These are phyloP conservation scores for Opisthograptis luteolata DNA, from an alignment of 2,888 invertebrate genomes.

Conservation along the genomic window DNA sequence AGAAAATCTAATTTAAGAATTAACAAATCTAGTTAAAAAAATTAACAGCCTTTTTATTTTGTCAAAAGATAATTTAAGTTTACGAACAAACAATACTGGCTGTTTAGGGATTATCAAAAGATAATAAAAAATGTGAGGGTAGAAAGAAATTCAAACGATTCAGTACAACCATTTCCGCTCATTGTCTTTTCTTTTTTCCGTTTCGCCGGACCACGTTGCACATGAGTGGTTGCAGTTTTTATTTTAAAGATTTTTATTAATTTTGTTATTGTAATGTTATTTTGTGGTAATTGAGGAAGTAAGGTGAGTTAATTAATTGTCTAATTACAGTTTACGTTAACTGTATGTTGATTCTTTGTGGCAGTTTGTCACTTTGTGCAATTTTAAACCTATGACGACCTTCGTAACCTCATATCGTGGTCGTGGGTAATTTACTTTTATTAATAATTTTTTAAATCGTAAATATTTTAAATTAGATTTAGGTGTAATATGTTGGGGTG, in stretches of 20 bases:
- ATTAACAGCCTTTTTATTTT: neutral
- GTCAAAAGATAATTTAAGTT: constrained; percentile 3
- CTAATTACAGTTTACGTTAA: too few species aligned
- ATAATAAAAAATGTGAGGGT: constrained; percentile 34
- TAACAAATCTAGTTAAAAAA: neutral
- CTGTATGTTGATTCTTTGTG: too few species aligned
- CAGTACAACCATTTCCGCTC: constrained; percentile 1
- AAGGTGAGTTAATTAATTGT: neutral
- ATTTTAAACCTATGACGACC: too few species aligned
- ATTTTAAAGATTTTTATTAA: neutral
- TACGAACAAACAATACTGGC: neutral
- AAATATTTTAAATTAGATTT: too few species aligned
- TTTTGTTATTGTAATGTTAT: constrained; percentile 3
- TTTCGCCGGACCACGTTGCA: constrained; percentile 41
- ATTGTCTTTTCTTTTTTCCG: constrained; percentile 30
- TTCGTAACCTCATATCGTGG: too few species aligned
- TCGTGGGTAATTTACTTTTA: too few species aligned
- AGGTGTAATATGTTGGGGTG: too few species aligned
- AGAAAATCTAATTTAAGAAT: too few species aligned
- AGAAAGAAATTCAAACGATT: constrained; percentile 22
- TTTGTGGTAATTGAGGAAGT: neutral
- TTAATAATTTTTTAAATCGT: too few species aligned
- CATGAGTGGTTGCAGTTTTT: neutral
- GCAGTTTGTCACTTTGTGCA: too few species aligned
- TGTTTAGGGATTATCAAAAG: constrained; percentile 18